Evolutionary conservation across 2,113 vertebrate species (phyloP).

Genomic region (Cercocebus atys): DNA sequence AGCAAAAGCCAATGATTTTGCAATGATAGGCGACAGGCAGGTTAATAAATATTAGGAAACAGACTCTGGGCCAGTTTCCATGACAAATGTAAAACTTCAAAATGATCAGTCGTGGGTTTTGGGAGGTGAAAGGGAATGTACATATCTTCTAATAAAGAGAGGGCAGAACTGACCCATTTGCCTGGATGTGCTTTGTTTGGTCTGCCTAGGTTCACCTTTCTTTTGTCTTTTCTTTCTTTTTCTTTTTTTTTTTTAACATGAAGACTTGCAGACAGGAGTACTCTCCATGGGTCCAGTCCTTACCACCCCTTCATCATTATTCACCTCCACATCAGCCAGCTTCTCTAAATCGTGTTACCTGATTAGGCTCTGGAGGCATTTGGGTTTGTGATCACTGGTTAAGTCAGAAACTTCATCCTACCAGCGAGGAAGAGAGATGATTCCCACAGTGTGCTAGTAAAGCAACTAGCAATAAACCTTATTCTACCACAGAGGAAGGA

Average conservation of each 20-base stretch:
- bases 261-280: neutral
- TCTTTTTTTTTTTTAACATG: neutral
- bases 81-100: conserved; percentile 9
- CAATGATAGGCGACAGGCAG: neutral
- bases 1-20: neutral
- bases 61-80: neutral
- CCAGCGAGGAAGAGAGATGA: neutral
- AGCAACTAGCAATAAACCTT: neutral
- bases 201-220: neutral
- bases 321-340: neutral
- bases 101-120: neutral
- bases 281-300: neutral
- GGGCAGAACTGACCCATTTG: neutral
- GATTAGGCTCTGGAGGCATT: neutral
- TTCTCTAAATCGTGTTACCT: neutral
- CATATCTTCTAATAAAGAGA: neutral
- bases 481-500: neutral
- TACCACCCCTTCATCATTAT: accelerated
- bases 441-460: neutral
- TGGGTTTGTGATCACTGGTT: neutral
- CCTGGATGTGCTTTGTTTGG: neutral
- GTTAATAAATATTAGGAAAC: neutral
- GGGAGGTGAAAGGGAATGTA: neutral
- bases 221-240: no score
- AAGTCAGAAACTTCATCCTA: neutral